Base-by-base conservation (phyloP, 2,113 vertebrate species). In the Brienomyrus longianalis region DNA sequence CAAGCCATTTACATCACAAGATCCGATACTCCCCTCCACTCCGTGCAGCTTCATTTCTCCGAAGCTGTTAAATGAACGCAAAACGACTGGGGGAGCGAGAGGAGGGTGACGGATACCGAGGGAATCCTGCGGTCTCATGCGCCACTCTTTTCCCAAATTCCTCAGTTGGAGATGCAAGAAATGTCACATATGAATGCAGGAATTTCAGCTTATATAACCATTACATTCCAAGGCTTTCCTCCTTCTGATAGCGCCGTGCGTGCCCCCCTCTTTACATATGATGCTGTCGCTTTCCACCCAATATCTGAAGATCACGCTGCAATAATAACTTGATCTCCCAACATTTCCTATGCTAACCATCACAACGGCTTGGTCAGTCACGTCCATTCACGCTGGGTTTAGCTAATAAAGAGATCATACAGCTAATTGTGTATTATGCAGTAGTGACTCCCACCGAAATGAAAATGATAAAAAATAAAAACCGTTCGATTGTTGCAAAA, bases 31-130 rank as follows among this genome's bases (percentile, higher is more conserved):
- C 31, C 74, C 17, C 21, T 9, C 23, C 83, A 21, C 83, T 47
- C 10, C 8, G 43, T n/a, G 1, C 83, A 48, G 45, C 19, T 48
- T 45, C 39, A 48, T 84, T 48, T 45, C 83, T 47, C 83, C 45
- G 83, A 35, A 23, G 35, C 77, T 54, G 88, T 51, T 35, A 48
- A 90, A 89, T 89, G 83, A 89, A 90, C 74, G 88, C 90, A 87
- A 89, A 89, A 77, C 87, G 8, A 31, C 48, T 50, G 70, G 23
- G 70, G 45, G 23, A 43, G n/a, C 70, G 62, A 17, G 50, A 88
- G 66, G 45, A 74, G 70, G 86, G 23, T 88, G 43, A 15, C 56
- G 45, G 62, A 50, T n/a, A 47, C 56, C 59, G 9, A 27, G 21
- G 88, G 66, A 23, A 48, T 88, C 31, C 74, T 80, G 35, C 74